Evolutionary conservation across 2,113 vertebrate species (phyloP).

Genomic region (Macrotus californicus): DNA sequence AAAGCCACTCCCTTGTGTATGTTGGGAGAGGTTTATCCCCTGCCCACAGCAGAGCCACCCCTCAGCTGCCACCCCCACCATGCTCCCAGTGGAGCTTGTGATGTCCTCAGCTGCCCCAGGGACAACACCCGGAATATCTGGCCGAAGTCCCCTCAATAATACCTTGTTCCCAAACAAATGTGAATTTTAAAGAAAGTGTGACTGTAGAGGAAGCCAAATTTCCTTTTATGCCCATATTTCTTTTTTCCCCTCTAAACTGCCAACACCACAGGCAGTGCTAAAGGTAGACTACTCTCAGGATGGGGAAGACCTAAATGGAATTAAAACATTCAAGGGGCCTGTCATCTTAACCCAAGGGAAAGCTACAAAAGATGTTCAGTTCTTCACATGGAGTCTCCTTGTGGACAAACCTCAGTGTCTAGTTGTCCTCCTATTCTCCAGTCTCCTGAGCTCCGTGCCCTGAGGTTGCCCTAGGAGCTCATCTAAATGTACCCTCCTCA

Average conservation of each 20-base stretch:
- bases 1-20: neutral
- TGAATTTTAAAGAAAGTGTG: neutral
- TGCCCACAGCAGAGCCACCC: neutral
- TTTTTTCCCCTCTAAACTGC: neutral
- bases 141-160: neutral
- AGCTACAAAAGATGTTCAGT: neutral
- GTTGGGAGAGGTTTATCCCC: neutral
- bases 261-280: neutral
- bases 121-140: neutral
- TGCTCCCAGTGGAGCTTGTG: neutral
- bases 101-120: neutral
- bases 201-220: neutral
- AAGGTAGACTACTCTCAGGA: neutral
- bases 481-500: neutral
- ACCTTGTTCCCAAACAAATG: neutral
- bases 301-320: neutral
- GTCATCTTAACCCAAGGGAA: neutral
- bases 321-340: neutral
- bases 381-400: neutral
- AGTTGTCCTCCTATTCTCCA: neutral
- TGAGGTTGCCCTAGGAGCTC: neutral
- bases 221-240: neutral
- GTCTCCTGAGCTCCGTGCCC: neutral
- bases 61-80: neutral
- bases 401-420: neutral